Evolutionary conservation across 2,888 invertebrate genomes (phyloP).

Genomic region (Clivina fossor): DNA sequence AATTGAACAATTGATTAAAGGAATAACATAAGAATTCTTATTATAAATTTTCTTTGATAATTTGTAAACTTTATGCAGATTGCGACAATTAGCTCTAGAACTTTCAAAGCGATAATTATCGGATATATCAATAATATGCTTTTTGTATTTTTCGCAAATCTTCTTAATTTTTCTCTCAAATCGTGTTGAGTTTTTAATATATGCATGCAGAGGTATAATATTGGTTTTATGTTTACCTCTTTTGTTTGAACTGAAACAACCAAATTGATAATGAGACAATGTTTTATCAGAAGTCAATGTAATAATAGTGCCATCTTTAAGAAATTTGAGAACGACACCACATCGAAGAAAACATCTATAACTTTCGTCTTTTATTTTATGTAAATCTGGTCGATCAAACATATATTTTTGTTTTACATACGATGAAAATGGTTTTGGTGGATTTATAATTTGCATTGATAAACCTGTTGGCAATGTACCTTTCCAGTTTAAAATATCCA

Average conservation of each 20-base stretch:
- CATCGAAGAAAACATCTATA: conserved; percentile 35
- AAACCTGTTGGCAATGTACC: conserved; percentile 36
- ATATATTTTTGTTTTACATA: conserved; percentile 36
- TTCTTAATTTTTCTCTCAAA: conserved; percentile 32
- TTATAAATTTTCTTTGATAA: conserved; percentile 29
- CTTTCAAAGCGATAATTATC: conserved; percentile 32
- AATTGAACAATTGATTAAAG: conserved; percentile 31
- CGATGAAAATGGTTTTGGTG: conserved; percentile 15
- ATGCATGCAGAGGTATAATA: conserved; percentile 28
- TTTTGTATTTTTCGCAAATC: conserved; percentile 30
- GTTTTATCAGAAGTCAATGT: conserved; percentile 26
- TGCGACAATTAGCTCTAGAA: conserved; percentile 16
- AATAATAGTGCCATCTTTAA: conserved; percentile 32
- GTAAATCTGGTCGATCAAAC: conserved; percentile 30
- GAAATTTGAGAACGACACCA: conserved; percentile 36
- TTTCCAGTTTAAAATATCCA: conserved; percentile 27
- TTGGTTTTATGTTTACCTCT: conserved; percentile 4
- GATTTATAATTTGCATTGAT: conserved; percentile 25
- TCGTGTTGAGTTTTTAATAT: conserved; percentile 16
- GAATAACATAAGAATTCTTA: conserved; percentile 1
- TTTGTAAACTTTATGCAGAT: conserved; percentile 25
- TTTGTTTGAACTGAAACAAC: conserved; percentile 25
- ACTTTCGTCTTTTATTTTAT: conserved; percentile 29
- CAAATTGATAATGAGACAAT: conserved; percentile 21
- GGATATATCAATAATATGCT: conserved; percentile 31